Percentiles rank a stretch among this genome's conserved stretches.
Evolutionary conservation across 2,797 vertebrate species (phyloP).

Genomic region (Enteromius thamalakanensis): DNA sequence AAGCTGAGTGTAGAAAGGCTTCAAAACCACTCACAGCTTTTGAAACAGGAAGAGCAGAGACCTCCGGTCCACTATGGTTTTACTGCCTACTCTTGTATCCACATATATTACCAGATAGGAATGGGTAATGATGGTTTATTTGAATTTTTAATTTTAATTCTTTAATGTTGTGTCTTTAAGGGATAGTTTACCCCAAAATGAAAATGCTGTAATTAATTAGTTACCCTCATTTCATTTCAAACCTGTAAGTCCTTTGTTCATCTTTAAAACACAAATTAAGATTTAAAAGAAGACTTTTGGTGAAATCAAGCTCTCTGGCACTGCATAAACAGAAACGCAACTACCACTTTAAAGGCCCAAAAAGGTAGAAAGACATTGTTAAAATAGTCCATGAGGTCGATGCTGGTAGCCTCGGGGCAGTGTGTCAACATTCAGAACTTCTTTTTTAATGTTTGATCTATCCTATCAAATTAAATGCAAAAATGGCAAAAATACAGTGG

Average conservation of each 20-base stretch:
- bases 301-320: background rate
- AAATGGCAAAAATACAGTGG: too few species aligned
- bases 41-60: slow-evolving; percentile 54
- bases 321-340: background rate
- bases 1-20: slow-evolving; percentile 56
- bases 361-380: too few species aligned
- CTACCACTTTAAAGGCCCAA: background rate
- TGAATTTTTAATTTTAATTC: background rate
- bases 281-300: background rate
- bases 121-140: background rate
- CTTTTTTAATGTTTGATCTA: too few species aligned
- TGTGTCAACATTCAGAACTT: too few species aligned
- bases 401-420: too few species aligned
- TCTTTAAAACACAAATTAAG: background rate
- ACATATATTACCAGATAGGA: slow-evolving; percentile 22
- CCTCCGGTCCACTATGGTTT: slow-evolving; percentile 42
- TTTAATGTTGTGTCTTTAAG: background rate
- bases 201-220: background rate
- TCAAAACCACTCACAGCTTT: slow-evolving; percentile 56
- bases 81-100: slow-evolving; percentile 33
- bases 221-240: background rate
- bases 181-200: background rate
- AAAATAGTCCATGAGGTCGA: too few species aligned
- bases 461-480: too few species aligned
- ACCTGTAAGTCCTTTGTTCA: background rate